Percentiles rank a stretch among this genome's conserved stretches.
Conservation (phyloP, 2,113 vertebrate genomes). For the Plecotus auritus region DNA sequence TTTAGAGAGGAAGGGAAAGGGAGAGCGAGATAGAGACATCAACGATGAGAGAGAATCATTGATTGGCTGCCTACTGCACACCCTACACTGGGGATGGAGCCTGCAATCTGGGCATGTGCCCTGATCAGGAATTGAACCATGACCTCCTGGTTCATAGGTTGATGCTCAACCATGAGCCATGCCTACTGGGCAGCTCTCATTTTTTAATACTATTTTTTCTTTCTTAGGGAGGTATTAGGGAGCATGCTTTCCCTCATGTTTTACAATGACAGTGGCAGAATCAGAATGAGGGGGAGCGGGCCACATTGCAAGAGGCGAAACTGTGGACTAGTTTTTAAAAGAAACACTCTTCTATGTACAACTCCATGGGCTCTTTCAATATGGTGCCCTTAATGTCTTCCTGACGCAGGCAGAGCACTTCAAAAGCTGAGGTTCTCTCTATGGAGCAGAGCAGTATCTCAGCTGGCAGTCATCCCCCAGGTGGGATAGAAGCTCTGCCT, state of each 20-base stretch:
- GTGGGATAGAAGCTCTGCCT: background rate
- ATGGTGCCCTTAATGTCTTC: background rate
- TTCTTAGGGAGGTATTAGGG: constrained; percentile 37
- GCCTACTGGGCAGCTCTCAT: background rate
- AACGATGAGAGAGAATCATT: too few relatives aligned
- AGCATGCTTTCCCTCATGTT: constrained; percentile 6
- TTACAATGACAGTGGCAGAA: constrained; percentile 1
- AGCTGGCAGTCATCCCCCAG: rapidly evolving
- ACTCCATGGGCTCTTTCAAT: background rate
- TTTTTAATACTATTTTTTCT: constrained; percentile 23
- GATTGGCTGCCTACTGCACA: too few relatives aligned
- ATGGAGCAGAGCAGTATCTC: background rate
- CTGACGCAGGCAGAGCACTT: background rate
- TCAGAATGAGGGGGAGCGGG: background rate
- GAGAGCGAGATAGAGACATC: too few relatives aligned
- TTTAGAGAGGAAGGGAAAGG: too few relatives aligned
- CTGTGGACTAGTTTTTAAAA: background rate
- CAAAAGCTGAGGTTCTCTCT: background rate
- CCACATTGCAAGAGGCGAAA: background rate
- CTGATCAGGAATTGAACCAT: too few relatives aligned
- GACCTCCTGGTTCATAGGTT: too few relatives aligned
- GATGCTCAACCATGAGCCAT: too few relatives aligned
- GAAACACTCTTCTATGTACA: background rate
- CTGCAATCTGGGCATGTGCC: too few relatives aligned
- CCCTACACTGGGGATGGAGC: too few relatives aligned